Conservation (phyloP, 2,888 invertebrate genomes). For the Rhimphoctona megacephalus region DNA sequence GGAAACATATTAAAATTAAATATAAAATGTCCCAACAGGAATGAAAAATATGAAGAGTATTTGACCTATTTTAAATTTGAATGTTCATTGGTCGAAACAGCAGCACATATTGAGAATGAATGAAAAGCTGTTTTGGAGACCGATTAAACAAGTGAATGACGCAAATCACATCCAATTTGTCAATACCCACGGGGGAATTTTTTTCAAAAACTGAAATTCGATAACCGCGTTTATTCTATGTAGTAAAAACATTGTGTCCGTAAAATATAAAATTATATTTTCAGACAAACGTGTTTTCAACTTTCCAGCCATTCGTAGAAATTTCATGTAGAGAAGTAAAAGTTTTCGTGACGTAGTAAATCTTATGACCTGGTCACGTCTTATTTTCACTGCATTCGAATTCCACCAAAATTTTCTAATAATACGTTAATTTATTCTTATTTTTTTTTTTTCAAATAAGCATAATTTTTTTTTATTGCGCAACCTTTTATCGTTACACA, state of each 20-base stretch:
- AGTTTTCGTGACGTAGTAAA: too few species aligned
- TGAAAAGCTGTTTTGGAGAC: conserved; percentile 1
- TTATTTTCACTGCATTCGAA: too few species aligned
- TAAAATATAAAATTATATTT: background rate
- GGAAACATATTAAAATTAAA: background rate
- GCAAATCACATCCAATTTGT: conserved; percentile 9
- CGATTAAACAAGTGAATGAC: conserved; percentile 6
- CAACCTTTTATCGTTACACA: too few species aligned
- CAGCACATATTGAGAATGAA: background rate
- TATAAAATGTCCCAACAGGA: background rate
- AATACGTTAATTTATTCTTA: too few species aligned
- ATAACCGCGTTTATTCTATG: background rate
- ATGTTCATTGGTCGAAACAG: background rate
- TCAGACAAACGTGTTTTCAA: background rate
- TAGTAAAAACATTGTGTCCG: background rate
- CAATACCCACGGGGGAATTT: background rate
- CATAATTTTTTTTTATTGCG: too few species aligned
- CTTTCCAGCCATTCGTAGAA: background rate
- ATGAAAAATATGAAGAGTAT: background rate
- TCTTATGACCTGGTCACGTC: too few species aligned
- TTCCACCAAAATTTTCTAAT: too few species aligned
- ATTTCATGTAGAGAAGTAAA: too few species aligned
- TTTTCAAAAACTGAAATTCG: background rate
- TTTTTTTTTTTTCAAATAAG: too few species aligned
- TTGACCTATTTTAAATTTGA: background rate